Percentiles rank a stretch among this genome's conserved stretches.
Evolutionary conservation across 2,888 invertebrate genomes (phyloP).

Genomic region (Sinhomidia bicolor): DNA sequence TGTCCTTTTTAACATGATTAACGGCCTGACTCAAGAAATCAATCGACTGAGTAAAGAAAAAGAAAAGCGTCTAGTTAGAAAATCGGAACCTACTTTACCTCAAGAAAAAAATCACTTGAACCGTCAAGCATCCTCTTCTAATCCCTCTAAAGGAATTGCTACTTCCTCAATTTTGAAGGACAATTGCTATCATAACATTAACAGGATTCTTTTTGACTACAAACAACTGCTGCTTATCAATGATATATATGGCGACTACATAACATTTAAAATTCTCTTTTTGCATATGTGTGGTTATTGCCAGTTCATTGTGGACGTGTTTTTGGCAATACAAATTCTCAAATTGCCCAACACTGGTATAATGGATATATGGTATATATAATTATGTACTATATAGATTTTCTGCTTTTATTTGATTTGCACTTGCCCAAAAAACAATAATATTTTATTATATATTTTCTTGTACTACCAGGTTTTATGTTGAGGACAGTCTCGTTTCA

Average conservation of each 20-base stretch:
- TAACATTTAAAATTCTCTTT: constrained; percentile 57
- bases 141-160: too few species aligned
- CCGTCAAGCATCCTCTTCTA: too few species aligned
- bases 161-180: neutral
- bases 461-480: constrained; percentile 40
- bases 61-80: neutral
- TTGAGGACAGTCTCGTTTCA: constrained; percentile 49
- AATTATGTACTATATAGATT: neutral
- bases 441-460: neutral
- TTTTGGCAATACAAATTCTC: constrained; percentile 57
- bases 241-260: constrained; percentile 41
- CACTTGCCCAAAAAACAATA: neutral
- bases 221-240: constrained; percentile 42
- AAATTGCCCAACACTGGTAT: constrained; percentile 57
- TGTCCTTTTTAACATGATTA: constrained; percentile 28
- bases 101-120: too few species aligned
- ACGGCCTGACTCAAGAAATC: neutral
- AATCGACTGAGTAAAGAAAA: neutral
- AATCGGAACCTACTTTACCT: neutral
- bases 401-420: too few species aligned
- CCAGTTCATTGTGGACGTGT: constrained; percentile 64
- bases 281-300: constrained; percentile 63
- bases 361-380: constrained; percentile 53
- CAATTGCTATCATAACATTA: neutral
- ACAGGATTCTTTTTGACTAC: constrained; percentile 36